phyloP scores from a whole-genome alignment of 2,113 vertebrate species.

The Pampusana beccarii region DNA sequence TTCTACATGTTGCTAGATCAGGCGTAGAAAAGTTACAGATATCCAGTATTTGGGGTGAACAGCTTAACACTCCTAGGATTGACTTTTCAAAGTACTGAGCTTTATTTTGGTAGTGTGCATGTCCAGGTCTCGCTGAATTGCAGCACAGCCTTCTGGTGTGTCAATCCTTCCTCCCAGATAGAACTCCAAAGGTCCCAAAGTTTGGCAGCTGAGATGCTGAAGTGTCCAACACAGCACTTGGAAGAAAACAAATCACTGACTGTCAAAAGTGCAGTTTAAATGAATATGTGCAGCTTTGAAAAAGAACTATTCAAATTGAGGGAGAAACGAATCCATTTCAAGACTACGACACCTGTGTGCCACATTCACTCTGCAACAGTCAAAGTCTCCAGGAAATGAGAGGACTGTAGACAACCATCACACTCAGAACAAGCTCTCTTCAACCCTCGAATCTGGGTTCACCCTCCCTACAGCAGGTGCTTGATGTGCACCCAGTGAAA shows the following conservation, averaged over 20 bases:
- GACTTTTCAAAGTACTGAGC: background rate
- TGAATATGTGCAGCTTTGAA: accelerated
- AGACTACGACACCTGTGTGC: background rate
- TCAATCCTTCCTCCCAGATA: background rate
- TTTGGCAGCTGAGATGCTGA: background rate
- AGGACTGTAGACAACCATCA: background rate
- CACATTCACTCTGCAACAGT: background rate
- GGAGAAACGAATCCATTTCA: background rate
- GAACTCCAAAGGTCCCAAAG: background rate
- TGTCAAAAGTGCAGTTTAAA: background rate
- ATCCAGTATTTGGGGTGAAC: background rate
- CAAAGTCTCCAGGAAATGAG: background rate
- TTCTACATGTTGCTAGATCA: background rate
- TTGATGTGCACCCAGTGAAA: background rate
- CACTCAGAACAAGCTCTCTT: background rate
- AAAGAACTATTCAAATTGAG: background rate
- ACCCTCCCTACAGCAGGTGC: background rate
- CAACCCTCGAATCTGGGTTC: background rate
- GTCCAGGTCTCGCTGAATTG: too few species aligned
- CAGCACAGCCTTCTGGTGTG: too few species aligned
- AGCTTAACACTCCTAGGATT: background rate
- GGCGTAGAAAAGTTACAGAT: background rate
- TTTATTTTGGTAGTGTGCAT: background rate
- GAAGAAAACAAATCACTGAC: background rate
- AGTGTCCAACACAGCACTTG: background rate